phyloP scores from a whole-genome alignment of 1,140 invertebrate species.

The Aphidius gifuensis region DNA sequence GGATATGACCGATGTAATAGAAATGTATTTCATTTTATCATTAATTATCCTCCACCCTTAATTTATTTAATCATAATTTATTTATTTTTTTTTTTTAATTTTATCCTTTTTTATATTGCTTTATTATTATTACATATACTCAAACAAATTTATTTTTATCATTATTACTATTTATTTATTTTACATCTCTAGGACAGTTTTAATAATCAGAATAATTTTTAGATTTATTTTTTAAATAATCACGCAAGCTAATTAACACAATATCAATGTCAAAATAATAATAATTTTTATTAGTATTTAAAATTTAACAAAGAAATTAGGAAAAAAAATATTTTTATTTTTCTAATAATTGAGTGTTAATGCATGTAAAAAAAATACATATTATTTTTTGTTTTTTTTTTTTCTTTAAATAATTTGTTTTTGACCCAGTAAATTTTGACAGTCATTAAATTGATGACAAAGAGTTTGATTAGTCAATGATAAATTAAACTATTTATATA shows the following conservation, averaged over 20 bases:
- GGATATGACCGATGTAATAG: constrained; percentile 35
- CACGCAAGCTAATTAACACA: not conserved
- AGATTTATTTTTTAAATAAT: constrained; percentile 3
- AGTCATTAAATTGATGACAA: constrained; percentile 7
- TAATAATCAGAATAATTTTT: constrained; percentile 14
- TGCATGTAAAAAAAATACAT: not conserved
- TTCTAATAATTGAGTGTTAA: not conserved
- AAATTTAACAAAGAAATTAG: no score
- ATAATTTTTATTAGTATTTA: no score
- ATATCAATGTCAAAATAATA: no score
- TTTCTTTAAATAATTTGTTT: no score
- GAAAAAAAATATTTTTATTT: no score
- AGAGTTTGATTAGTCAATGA: not conserved
- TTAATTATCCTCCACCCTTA: constrained; percentile 9
- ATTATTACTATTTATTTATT: no score
- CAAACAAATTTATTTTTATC: not conserved
- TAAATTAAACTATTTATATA: no score
- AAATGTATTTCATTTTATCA: constrained; percentile 27
- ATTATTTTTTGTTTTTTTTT: not conserved
- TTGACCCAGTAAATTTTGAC: not conserved
- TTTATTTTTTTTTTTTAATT: not conserved
- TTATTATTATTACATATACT: constrained; percentile 1
- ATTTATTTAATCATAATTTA: no score
- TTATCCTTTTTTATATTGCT: constrained; percentile 1
- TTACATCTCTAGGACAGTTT: constrained; percentile 15